Conservation (phyloP, 2,113 vertebrate genomes). For the Alces alces region DNA sequence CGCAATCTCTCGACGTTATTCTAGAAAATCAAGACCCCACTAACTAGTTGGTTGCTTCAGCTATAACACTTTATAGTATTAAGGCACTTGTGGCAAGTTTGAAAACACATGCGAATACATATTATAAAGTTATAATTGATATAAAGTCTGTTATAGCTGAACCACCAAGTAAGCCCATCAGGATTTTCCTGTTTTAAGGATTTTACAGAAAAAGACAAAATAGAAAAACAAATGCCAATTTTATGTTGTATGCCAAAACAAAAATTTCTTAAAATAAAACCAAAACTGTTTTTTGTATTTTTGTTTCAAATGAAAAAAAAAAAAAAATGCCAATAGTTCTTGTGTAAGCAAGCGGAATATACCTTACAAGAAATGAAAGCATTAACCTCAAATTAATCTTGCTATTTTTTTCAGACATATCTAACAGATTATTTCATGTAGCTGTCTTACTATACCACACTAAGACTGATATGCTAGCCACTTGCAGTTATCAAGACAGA, state of each 20-base stretch:
- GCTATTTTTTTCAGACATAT: neutral
- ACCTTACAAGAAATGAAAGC: slow-evolving; percentile 15
- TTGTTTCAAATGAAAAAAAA: slow-evolving; percentile 48
- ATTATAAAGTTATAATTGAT: neutral
- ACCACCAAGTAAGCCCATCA: slow-evolving; percentile 45
- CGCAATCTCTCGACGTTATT: slow-evolving; percentile 4
- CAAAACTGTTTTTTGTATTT: slow-evolving; percentile 21
- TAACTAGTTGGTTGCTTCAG: slow-evolving; percentile 36
- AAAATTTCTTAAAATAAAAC: slow-evolving; percentile 44
- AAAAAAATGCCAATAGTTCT: slow-evolving; percentile 54
- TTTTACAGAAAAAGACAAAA: slow-evolving; percentile 22
- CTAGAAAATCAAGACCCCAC: slow-evolving; percentile 18
- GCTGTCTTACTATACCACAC: neutral
- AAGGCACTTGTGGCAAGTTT: slow-evolving; percentile 14
- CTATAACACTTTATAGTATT: slow-evolving; percentile 22
- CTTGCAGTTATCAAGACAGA: slow-evolving; percentile 26
- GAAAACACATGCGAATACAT: slow-evolving; percentile 8
- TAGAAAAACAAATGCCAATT: slow-evolving; percentile 7
- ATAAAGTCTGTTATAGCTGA: slow-evolving; percentile 21
- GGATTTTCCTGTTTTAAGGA: slow-evolving; percentile 7
- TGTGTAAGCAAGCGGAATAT: slow-evolving; percentile 59
- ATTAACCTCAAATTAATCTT: slow-evolving; percentile 39
- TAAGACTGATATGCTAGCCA: slow-evolving; percentile 18
- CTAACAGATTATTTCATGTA: neutral
- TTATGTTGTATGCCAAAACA: neutral